Evolutionary conservation across 2,797 vertebrate species (phyloP).

Genomic region (Thaleichthys pacificus): DNA sequence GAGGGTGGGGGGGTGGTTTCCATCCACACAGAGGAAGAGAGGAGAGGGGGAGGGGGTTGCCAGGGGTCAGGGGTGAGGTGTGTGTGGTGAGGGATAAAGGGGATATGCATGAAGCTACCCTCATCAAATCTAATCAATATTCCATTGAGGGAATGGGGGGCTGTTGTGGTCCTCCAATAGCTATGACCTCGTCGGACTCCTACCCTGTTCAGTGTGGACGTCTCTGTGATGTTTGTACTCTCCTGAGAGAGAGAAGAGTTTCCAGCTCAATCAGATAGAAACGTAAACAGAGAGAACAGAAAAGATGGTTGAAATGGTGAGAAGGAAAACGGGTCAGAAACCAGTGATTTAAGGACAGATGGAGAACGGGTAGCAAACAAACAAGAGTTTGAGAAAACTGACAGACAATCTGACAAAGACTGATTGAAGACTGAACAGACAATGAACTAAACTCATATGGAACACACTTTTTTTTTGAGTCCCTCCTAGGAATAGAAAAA

Average conservation of each 20-base stretch:
- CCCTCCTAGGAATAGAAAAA: background rate
- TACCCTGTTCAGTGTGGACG: too few species aligned
- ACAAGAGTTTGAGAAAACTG: too few species aligned
- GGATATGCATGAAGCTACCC: constrained; percentile 49
- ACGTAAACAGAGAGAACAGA: too few species aligned
- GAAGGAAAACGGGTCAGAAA: too few species aligned
- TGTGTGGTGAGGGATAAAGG: constrained; percentile 26
- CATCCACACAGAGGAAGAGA: background rate
- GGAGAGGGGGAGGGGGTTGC: constrained; percentile 5
- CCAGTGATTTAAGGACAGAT: too few species aligned
- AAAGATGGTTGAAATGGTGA: too few species aligned
- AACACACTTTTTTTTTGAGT: background rate
- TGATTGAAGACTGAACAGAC: too few species aligned
- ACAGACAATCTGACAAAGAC: background rate
- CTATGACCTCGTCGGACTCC: background rate
- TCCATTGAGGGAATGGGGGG: constrained; percentile 4
- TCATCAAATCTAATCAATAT: constrained; percentile 11
- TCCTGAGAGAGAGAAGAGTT: too few species aligned
- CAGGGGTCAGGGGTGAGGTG: background rate
- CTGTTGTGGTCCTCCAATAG: background rate
- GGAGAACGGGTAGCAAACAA: too few species aligned
- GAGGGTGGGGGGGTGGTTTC: background rate
- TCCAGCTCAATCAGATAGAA: too few species aligned
- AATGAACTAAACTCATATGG: background rate
- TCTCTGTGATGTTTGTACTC: too few species aligned